These are phyloP conservation scores for Tetranychus truncatus DNA, from an alignment of 2,888 invertebrate species.

Conservation along the genomic window DNA sequence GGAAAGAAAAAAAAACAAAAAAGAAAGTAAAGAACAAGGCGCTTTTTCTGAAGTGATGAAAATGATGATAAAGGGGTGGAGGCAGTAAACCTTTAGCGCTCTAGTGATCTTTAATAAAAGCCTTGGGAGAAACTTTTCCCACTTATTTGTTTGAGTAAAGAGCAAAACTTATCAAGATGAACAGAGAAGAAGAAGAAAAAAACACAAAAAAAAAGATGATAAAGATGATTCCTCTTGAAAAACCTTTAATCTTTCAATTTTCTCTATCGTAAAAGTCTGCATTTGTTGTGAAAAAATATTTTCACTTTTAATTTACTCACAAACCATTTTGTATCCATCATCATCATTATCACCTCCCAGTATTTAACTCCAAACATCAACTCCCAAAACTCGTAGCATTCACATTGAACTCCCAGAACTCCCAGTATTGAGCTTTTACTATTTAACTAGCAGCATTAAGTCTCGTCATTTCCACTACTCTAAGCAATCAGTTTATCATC, in stretches of 20 bases:
- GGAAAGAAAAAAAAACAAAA: not conserved
- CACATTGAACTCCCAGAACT: too few relatives aligned
- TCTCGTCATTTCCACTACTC: too few relatives aligned
- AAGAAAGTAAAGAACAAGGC: not conserved
- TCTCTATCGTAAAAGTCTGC: not conserved
- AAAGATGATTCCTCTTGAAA: conserved; percentile 1
- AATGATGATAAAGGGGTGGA: not conserved
- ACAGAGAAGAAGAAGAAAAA: not conserved
- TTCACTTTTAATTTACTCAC: not conserved
- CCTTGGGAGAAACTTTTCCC: not conserved
- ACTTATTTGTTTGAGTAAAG: not conserved
- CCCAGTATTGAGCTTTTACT: too few relatives aligned
- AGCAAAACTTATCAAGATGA: not conserved
- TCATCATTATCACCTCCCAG: not conserved
- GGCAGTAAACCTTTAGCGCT: not conserved
- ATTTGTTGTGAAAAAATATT: not conserved
- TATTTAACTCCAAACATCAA: too few relatives aligned
- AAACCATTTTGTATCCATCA: not conserved
- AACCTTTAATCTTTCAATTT: not conserved
- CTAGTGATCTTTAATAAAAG: not conserved
- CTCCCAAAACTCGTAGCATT: too few relatives aligned
- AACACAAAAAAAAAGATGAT: not conserved
- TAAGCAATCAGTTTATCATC: not conserved
- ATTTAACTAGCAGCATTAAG: too few relatives aligned
- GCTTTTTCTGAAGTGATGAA: not conserved